Base-by-base conservation (phyloP, 2,797 vertebrate genomes). In the Periophthalmus magnuspinnatus region DNA sequence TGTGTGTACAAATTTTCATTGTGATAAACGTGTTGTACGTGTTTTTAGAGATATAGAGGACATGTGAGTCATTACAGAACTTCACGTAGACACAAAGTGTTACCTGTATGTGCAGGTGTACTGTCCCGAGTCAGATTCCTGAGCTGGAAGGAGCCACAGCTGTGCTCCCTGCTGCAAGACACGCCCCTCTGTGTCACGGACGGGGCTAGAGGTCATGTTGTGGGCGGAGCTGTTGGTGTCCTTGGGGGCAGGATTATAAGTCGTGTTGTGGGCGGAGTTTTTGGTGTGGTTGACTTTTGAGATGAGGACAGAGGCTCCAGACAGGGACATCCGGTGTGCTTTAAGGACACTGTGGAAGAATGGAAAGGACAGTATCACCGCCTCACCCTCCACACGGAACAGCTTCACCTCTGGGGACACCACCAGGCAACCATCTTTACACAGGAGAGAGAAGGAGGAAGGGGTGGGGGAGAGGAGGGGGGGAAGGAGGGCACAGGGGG, bases 101-200 rank as follows among this genome's bases (percentile, higher is more conserved):
- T 67, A 97, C 97, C 96, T 96, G 88, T 91, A 80, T 0, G 90
- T 93, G 82, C 96, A 98, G 74, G 85, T 76, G 50, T 97, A 98
- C 14, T 90, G 76, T 50, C 95, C 97, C 0, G 95, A 94, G 84
- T 99, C 96, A 0, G 88, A 91, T 9, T 71, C 45, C 69, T 52
- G 74, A 34, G 88, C 93, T 6, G 96, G 96, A 65, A 98, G 89
- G 74, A 99, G 87, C 96, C 95, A 96, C 63, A 99, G 79, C 10
- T 83, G 61, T 0, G 86, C 75, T 5, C 81, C 75, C 22, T 77
- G 77, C 58, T 81, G 76, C 82, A 87, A 82, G 63, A 90, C 19
- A 65, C 84, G 85, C 66, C 89, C 70, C 58, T 77, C 76, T 60
- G 75, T 28, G 22, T 38, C 88, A 3, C 13, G 38, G 38, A 11